Evolutionary conservation across 1,140 invertebrate genomes (phyloP).

Genomic region (Bombus waltoni): DNA sequence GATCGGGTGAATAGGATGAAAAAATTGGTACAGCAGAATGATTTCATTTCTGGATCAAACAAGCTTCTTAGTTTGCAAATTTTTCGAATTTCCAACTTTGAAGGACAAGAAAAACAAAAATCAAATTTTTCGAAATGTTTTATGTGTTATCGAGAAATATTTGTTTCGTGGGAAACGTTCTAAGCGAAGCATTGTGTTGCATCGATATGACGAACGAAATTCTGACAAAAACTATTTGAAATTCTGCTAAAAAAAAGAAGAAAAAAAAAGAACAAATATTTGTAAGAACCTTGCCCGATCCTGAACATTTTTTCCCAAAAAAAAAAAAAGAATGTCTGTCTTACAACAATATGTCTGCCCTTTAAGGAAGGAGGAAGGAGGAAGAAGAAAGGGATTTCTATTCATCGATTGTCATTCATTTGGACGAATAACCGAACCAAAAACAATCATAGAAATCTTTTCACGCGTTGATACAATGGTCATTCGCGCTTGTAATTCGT

Average conservation of each 20-base stretch:
- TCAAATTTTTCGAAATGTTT: background rate
- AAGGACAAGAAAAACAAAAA: background rate
- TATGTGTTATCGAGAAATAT: background rate
- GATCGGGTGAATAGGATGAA: background rate
- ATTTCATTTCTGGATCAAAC: background rate
- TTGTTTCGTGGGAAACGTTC: background rate
- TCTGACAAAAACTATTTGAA: background rate
- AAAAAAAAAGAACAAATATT: background rate
- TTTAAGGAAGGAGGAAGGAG: background rate
- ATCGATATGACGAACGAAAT: background rate
- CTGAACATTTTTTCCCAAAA: no score
- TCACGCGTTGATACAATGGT: background rate
- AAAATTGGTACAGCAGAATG: background rate
- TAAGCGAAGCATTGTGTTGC: background rate
- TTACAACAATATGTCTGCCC: background rate
- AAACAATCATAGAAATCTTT: background rate
- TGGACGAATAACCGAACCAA: background rate
- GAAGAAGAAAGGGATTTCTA: background rate
- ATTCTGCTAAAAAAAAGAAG: background rate
- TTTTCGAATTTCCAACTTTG: background rate
- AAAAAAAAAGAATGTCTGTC: no score
- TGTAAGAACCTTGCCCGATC: background rate
- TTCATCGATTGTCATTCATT: background rate
- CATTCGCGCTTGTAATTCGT: slow-evolving; percentile 1
- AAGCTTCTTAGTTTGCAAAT: background rate